phyloP scores from a whole-genome alignment of 2,888 invertebrate species.

The Syrphus vitripennis region DNA sequence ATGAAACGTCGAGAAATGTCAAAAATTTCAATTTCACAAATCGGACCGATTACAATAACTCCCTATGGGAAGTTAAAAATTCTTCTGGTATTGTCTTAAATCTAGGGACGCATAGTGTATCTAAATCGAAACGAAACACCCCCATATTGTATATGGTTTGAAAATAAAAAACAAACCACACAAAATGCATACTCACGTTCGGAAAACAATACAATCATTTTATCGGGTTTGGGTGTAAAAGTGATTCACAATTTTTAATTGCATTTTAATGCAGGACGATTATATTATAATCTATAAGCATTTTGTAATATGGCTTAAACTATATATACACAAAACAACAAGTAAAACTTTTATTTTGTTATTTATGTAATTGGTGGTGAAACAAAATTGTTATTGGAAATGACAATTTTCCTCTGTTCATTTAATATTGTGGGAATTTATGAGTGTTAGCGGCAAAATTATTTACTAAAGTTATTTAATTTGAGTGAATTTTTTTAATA shows the following conservation, averaged over 20 bases:
- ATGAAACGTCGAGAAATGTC: no score
- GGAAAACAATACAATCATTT: background rate
- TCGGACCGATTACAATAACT: no score
- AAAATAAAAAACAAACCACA: background rate
- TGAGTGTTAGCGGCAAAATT: background rate
- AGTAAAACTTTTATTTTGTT: background rate
- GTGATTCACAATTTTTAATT: slow-evolving; percentile 45
- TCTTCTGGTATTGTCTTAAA: no score
- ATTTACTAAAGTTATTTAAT: no score
- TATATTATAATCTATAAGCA: background rate
- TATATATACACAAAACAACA: background rate
- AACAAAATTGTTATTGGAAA: background rate
- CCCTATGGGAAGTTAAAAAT: no score
- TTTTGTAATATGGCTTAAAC: background rate
- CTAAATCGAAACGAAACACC: background rate
- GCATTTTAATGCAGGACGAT: slow-evolving; percentile 59
- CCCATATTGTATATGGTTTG: background rate
- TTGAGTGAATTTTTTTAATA: background rate
- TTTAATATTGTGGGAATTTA: background rate
- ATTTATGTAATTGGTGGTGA: background rate
- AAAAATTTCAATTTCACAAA: no score
- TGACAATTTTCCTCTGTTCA: background rate
- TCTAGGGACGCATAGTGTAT: no score
- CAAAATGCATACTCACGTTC: background rate
- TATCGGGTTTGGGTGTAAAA: background rate